Base-by-base conservation (phyloP, 1,140 invertebrate genomes). In the Drosophila jambulina region DNA sequence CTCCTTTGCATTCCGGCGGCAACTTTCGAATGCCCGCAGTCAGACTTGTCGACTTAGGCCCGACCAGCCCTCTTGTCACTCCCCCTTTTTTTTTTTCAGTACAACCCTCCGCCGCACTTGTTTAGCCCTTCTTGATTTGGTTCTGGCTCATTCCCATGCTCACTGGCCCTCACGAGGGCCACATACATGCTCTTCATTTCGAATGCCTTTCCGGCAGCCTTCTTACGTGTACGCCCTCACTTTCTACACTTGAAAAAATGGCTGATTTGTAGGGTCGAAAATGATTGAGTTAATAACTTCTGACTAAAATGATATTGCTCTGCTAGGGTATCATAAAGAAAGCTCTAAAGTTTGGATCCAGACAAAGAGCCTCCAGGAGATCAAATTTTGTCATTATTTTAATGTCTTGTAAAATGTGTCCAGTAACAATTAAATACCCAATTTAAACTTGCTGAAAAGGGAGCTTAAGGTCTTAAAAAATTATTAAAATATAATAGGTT, bases 21-120 rank as follows among this genome's bases (percentile, higher is more conserved):
- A 67, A 58, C 60, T 54, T 67, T 72, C 57, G 54, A 78, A 63
- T 76, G 81, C 67, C 82, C 77, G 84, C 84, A 75, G 83, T 88
- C 80, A 77, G 84, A 68, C 84, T 87, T 84, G 85, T 87, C 84
- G 84, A 80, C 84, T 88, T 87, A 87, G 80, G 78, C 53, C 49
- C 21, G 32, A 15, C 32, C 51, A 36, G 40, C 51, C 57, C 69
- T 72, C 65, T 57, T 32, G 45, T 19, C 63, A 19, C 59, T 64
- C 78, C 67, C 43, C 65, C 21, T 25, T 29, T 12, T 53, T 53
- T 56, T 36, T 54, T 23, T 54, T 17, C 13, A 56, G 21, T 25
- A 38, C 53, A 56, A 6, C 38, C 19, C 6, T 10, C 3, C 8
- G 17, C 15, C 19, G 10, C n/a, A 40, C 38, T 25, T 23, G 29